phyloP scores from a whole-genome alignment of 53 echinoderm and acorn worm species.

The Antedon mediterranea region DNA sequence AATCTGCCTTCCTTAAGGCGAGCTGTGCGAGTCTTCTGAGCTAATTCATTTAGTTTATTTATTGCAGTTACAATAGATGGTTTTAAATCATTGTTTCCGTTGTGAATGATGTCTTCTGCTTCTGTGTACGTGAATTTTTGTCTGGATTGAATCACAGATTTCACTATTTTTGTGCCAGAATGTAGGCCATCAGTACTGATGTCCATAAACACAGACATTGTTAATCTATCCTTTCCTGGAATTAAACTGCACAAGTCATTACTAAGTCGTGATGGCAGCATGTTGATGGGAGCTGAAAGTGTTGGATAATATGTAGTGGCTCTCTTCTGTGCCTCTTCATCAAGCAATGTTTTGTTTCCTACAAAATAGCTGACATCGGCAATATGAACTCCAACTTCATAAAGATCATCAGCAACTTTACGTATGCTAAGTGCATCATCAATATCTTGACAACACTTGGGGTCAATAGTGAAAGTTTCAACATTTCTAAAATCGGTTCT shows the following conservation, averaged over 20 bases:
- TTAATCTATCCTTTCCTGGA: slow-evolving; percentile 39
- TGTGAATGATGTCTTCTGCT: slow-evolving; percentile 45
- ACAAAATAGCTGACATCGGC: slow-evolving; percentile 76
- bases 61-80: neutral
- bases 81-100: neutral
- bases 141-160: slow-evolving; percentile 44
- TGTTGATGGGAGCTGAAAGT: slow-evolving; percentile 39
- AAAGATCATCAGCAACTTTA: slow-evolving; percentile 15
- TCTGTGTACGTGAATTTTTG: slow-evolving; percentile 49
- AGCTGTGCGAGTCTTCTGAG: slow-evolving; percentile 27
- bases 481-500: slow-evolving; percentile 34
- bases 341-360: slow-evolving; percentile 31
- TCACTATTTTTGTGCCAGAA: slow-evolving; percentile 8
- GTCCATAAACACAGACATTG: slow-evolving; percentile 54
- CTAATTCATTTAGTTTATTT: slow-evolving; percentile 13
- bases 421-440: slow-evolving; percentile 79
- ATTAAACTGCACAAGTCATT: slow-evolving; percentile 54
- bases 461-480: slow-evolving; percentile 60
- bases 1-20: slow-evolving; percentile 43
- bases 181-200: slow-evolving; percentile 24
- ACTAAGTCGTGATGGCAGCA: slow-evolving; percentile 56
- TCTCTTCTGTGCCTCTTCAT: slow-evolving; percentile 50
- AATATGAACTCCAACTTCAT: slow-evolving; percentile 56
- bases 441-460: slow-evolving; percentile 41
- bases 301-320: slow-evolving; percentile 66